Percentiles rank a stretch among this genome's conserved stretches.
Evolutionary conservation across 2,888 invertebrate genomes (phyloP).

Genomic region (Drosophila picticornis): DNA sequence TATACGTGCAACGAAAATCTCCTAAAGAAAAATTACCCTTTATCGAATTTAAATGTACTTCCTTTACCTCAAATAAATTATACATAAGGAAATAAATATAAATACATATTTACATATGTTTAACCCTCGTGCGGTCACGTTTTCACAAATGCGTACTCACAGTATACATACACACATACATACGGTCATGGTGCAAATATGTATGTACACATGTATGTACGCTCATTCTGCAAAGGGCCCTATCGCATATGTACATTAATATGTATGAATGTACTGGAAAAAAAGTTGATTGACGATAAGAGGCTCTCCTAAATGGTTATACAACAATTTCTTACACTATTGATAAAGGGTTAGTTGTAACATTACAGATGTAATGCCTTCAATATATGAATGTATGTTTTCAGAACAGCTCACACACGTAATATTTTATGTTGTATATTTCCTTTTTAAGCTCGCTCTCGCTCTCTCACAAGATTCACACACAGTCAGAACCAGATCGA

Average conservation of each 20-base stretch:
- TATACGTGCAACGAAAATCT: background rate
- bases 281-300: conserved; percentile 47
- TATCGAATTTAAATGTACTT: background rate
- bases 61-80: background rate
- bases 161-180: conserved; percentile 5
- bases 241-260: conserved; percentile 8
- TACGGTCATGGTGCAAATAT: background rate
- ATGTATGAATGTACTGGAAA: conserved; percentile 35
- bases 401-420: conserved; percentile 75
- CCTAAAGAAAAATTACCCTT: background rate
- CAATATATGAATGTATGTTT: conserved; percentile 57
- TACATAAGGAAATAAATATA: conserved; percentile 1
- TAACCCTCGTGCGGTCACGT: conserved; percentile 12
- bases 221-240: conserved; percentile 11
- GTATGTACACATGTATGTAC: conserved; percentile 18
- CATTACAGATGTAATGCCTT: conserved; percentile 69
- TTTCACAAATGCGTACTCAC: conserved; percentile 23
- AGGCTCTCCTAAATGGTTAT: conserved; percentile 68
- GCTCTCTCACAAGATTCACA: conserved; percentile 79
- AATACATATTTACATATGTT: conserved; percentile 22
- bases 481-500: conserved; percentile 71
- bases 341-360: conserved; percentile 69
- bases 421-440: conserved; percentile 64
- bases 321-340: conserved; percentile 80
- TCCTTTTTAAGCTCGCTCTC: conserved; percentile 70